These are phyloP conservation scores for Hemicentrotus pulcherrimus DNA, from an alignment of 35 echinoderm and acorn worm genomes.

Conservation along the genomic window DNA sequence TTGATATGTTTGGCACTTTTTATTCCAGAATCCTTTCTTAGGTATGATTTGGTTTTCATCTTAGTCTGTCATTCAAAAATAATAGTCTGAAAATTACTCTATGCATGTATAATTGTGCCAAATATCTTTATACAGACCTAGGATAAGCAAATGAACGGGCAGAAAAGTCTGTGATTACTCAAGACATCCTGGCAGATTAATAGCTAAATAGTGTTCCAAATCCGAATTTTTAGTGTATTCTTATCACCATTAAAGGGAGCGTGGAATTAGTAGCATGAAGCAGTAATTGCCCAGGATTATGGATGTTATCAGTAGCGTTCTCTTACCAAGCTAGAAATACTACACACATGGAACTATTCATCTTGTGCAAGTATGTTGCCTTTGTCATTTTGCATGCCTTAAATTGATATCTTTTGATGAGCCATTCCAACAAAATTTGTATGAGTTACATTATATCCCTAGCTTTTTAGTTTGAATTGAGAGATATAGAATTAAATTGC, in stretches of 20 bases:
- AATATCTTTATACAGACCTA: not conserved
- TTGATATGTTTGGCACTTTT: no score
- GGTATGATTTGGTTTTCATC: not conserved
- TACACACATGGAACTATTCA: not conserved
- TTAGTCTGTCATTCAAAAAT: not conserved
- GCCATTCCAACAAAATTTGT: not conserved
- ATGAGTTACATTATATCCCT: not conserved
- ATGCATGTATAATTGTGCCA: not conserved
- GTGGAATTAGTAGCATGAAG: not conserved
- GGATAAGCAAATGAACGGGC: not conserved
- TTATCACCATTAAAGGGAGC: not conserved
- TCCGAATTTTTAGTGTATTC: not conserved
- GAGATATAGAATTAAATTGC: not conserved
- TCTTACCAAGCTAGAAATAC: not conserved
- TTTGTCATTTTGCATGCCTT: slow-evolving; percentile 2
- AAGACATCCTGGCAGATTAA: no score
- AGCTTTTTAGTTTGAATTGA: not conserved
- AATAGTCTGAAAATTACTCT: not conserved
- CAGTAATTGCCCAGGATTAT: not conserved
- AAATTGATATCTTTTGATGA: not conserved
- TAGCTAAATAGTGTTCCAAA: not conserved
- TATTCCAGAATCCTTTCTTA: not conserved
- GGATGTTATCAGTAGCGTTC: not conserved
- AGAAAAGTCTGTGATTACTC: not conserved
- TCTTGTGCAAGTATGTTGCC: not conserved